These are phyloP conservation scores for Luidia sarsii DNA, from an alignment of 53 echinoderm and acorn worm species.

Conservation along the genomic window DNA sequence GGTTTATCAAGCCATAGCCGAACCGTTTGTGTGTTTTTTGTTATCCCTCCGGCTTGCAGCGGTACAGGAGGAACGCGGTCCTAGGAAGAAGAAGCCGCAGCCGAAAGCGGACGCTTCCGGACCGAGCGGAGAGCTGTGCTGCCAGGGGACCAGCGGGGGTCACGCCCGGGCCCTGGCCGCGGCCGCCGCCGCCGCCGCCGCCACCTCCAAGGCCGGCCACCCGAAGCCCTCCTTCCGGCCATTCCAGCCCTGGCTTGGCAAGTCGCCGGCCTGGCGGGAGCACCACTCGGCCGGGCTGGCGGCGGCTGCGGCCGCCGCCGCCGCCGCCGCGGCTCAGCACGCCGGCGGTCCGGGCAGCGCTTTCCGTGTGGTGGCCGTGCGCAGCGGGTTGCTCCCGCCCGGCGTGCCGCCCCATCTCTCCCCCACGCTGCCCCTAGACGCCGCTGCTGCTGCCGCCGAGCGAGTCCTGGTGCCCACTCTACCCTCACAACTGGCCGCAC, in stretches of 20 bases:
- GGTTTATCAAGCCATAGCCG: not conserved
- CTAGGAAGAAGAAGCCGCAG: slow-evolving; percentile 90
- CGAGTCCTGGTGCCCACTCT: slow-evolving; percentile 44
- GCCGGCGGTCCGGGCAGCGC: slow-evolving; percentile 72
- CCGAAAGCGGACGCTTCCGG: slow-evolving; percentile 40
- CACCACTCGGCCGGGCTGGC: slow-evolving; percentile 59
- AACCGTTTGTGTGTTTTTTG: not conserved
- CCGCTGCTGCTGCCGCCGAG: slow-evolving; percentile 24
- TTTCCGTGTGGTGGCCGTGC: slow-evolving; percentile 82
- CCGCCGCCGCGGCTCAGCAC: slow-evolving; percentile 56
- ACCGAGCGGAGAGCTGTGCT: slow-evolving; percentile 32
- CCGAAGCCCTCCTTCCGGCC: slow-evolving; percentile 79
- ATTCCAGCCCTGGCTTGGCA: slow-evolving; percentile 88
- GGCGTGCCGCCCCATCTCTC: slow-evolving; percentile 64
- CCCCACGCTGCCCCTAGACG: slow-evolving; percentile 60
- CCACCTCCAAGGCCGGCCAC: slow-evolving; percentile 31
- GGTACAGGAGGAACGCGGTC: slow-evolving; percentile 97
- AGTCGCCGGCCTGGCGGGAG: slow-evolving; percentile 38
- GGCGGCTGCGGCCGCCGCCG: slow-evolving; percentile 62
- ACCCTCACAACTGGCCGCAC: slow-evolving; percentile 51
- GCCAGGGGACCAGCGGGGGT: slow-evolving; percentile 47
- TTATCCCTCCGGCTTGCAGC: slow-evolving; percentile 62
- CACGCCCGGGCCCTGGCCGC: slow-evolving; percentile 34
- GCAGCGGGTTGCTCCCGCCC: slow-evolving; percentile 64
- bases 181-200: slow-evolving; percentile 47